Base-by-base conservation (phyloP, 2,113 vertebrate genomes). In the Mirza zaza region DNA sequence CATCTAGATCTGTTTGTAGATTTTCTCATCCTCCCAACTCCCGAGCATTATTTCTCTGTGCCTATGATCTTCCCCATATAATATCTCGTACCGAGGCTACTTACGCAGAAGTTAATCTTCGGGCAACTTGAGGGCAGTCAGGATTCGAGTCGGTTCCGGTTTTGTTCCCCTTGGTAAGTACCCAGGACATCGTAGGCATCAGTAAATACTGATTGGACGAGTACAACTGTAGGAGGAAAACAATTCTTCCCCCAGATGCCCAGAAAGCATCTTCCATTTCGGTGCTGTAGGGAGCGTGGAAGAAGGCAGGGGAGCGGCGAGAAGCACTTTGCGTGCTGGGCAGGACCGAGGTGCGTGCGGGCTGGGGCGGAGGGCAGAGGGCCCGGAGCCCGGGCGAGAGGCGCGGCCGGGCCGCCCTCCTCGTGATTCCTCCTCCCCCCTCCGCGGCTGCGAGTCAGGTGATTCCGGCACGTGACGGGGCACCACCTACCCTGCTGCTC, bases 391-490 rank as follows among this genome's bases (percentile, higher is more conserved):
- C 1, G 9, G 89, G 89, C 6, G 2, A 85, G 70, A 94, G 48
- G 75, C 81, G 76, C 36, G 83, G 71, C 97, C 6, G 0, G 83
- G 85, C 81, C 20, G 48, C 76, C 61, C 93, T 97, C 97, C 96
- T 96, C 96, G 96, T 97, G 96, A 94, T 93, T 95, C 87, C 98
- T 94, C 94, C 91, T 83, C 87, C 93, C 57, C 75, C 95, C 90
- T 93, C 98, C 67, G 97, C 75, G 6, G 55, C 48, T 61, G 63
- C 80, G 90, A 98, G 99, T 99, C 99, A 99, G 99, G 99, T 99
- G 99, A 99, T 98, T 98, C 94, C 23, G 85, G 91, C 98, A 98
- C 97, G 98, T 98, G 98, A 98, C 5, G 61, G 88, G 42, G 39
- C 80, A 86, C 98, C 96, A 98, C 97, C 98, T 96, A 98, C 97